phyloP scores from a whole-genome alignment of 1,140 invertebrate genomes.

The Akabosia matsudoensis region DNA sequence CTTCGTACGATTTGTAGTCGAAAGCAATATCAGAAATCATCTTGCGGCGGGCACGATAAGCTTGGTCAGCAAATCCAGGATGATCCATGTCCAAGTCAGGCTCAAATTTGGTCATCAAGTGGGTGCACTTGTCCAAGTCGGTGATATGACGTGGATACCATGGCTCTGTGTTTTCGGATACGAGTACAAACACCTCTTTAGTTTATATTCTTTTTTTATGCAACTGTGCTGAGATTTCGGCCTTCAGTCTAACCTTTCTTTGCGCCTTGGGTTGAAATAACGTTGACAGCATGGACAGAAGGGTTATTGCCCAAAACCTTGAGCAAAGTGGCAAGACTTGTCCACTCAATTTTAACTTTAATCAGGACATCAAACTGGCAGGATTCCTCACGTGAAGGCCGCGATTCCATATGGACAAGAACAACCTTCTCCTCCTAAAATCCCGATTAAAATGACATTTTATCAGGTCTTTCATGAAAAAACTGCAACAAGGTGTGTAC shows the following conservation, averaged over 20 bases:
- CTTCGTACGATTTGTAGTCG: conserved; percentile 82
- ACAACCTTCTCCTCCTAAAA: conserved; percentile 69
- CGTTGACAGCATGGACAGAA: conserved; percentile 69
- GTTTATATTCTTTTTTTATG: no score
- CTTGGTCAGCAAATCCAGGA: conserved; percentile 95
- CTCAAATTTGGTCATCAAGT: conserved; percentile 97
- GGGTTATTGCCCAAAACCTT: conserved; percentile 76
- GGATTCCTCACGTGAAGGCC: conserved; percentile 68
- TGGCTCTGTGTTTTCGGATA: conserved; percentile 56
- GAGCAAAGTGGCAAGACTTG: conserved; percentile 73
- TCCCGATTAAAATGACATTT: background rate
- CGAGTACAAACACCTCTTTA: background rate
- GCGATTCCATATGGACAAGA: conserved; percentile 83
- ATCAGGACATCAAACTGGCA: conserved; percentile 82
- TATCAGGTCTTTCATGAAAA: background rate
- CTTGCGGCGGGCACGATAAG: conserved; percentile 89
- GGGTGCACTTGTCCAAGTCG: conserved; percentile 95
- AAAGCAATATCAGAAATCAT: conserved; percentile 97
- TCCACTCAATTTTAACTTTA: conserved; percentile 76
- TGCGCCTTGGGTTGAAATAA: conserved; percentile 76
- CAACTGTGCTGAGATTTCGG: no score
- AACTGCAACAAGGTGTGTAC: no score
- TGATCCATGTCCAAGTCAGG: conserved; percentile 99
- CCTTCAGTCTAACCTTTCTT: conserved; percentile 68
- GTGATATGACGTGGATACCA: conserved; percentile 97